phyloP scores from a whole-genome alignment of 2,113 vertebrate species.

The Sisor rabdophorus region DNA sequence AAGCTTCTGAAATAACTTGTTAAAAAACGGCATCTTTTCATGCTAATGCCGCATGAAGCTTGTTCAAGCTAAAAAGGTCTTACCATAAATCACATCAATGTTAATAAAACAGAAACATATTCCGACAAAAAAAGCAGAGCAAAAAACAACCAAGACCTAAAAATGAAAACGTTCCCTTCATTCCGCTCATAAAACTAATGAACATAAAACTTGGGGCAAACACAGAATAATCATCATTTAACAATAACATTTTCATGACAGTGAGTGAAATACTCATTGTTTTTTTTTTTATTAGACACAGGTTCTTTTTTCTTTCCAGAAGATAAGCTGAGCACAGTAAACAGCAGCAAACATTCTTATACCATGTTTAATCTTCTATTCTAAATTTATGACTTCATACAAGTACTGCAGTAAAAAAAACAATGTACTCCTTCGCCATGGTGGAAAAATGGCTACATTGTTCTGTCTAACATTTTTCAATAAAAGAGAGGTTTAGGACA shows the following conservation, averaged over 20 bases:
- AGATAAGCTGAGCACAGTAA: neutral
- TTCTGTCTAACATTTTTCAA: neutral
- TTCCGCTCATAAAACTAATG: neutral
- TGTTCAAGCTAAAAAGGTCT: conserved; percentile 1
- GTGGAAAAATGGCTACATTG: conserved; percentile 9
- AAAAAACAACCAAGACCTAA: neutral
- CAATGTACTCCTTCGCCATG: neutral
- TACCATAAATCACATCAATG: conserved; percentile 18
- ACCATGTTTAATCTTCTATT: conserved; percentile 13
- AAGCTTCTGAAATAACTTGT: conserved; percentile 21
- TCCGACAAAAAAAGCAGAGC: neutral
- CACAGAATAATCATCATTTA: neutral
- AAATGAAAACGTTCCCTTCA: neutral
- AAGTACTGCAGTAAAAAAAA: neutral
- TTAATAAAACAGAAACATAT: conserved; percentile 17
- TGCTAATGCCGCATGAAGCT: conserved; percentile 21
- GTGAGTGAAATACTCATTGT: neutral
- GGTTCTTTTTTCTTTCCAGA: conserved; percentile 3
- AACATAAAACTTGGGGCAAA: neutral
- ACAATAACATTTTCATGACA: neutral
- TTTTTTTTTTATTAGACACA: neutral
- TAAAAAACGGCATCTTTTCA: conserved; percentile 29
- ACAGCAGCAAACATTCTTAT: neutral
- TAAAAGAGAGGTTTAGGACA: conserved; percentile 1
- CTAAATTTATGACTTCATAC: conserved; percentile 11